phyloP scores from a whole-genome alignment of 2,888 invertebrate genomes.

The Antheraea assamensis region DNA sequence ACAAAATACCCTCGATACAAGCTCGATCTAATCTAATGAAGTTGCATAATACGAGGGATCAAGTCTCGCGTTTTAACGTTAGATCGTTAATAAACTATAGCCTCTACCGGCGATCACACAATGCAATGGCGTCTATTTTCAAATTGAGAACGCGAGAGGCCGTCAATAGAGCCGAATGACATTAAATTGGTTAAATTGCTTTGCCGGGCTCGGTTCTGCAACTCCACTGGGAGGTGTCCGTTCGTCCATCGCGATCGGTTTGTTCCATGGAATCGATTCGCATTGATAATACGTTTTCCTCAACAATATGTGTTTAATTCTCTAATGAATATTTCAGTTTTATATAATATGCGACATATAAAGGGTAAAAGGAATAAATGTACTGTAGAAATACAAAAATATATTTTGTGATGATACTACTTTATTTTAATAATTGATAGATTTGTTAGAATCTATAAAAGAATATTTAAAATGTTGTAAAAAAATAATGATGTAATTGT shows the following conservation, averaged over 20 bases:
- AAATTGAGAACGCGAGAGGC: slow-evolving; percentile 73
- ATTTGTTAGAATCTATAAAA: too few relatives aligned
- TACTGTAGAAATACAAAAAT: background rate
- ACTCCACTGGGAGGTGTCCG: slow-evolving; percentile 66
- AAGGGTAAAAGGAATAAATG: background rate
- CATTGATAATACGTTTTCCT: slow-evolving; percentile 46
- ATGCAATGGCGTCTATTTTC: slow-evolving; percentile 75
- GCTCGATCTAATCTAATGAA: background rate
- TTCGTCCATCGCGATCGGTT: slow-evolving; percentile 41
- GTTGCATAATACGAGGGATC: background rate
- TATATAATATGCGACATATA: background rate
- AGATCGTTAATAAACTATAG: slow-evolving; percentile 21
- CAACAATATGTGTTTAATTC: slow-evolving; percentile 2
- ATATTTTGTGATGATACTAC: background rate
- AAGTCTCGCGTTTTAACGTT: background rate
- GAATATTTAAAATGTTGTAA: too few relatives aligned
- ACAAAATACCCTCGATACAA: background rate
- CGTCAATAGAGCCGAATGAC: slow-evolving; percentile 76
- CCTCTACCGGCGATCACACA: slow-evolving; percentile 27
- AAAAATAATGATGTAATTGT: too few relatives aligned
- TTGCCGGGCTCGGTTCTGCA: slow-evolving; percentile 67
- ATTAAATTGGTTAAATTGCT: slow-evolving; percentile 81
- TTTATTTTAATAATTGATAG: too few relatives aligned
- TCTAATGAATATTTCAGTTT: background rate
- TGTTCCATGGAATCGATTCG: slow-evolving; percentile 48